These are phyloP conservation scores for Stigmatopora argus DNA, from an alignment of 2,113 vertebrate species.

Conservation along the genomic window DNA sequence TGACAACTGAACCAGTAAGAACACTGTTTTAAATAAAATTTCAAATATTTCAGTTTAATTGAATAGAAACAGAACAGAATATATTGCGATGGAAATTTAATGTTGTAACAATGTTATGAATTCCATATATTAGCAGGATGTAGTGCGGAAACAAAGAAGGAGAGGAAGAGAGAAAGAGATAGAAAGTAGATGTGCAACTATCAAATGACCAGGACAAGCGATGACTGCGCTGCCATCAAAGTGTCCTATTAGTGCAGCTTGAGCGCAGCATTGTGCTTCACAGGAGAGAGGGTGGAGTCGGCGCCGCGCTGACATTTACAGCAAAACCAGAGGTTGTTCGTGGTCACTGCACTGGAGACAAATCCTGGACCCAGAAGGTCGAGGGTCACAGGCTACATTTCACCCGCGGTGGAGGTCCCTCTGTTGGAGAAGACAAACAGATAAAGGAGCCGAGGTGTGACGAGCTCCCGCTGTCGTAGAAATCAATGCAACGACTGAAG, in stretches of 20 bases:
- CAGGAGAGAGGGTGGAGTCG: slow-evolving; percentile 49
- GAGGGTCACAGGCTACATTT: slow-evolving; percentile 63
- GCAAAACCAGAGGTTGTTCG: slow-evolving; percentile 66
- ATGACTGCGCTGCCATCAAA: slow-evolving; percentile 54
- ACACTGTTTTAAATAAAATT: neutral
- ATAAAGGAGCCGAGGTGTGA: slow-evolving; percentile 55
- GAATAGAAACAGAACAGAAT: neutral
- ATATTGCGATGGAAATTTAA: neutral
- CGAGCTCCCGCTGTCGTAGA: slow-evolving; percentile 42
- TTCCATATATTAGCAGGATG: neutral
- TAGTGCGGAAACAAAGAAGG: neutral
- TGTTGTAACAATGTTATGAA: neutral
- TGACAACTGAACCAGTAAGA: slow-evolving; percentile 1
- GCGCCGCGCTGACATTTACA: slow-evolving; percentile 68
- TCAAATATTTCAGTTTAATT: neutral
- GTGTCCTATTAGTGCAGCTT: slow-evolving; percentile 62
- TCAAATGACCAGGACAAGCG: slow-evolving; percentile 38
- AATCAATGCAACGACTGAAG: slow-evolving; percentile 45
- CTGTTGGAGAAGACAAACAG: slow-evolving; percentile 71
- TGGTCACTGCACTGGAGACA: slow-evolving; percentile 70
- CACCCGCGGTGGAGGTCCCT: slow-evolving; percentile 60
- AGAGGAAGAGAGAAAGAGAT: neutral
- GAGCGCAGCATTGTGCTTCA: slow-evolving; percentile 56
- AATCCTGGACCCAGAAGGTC: slow-evolving; percentile 58
- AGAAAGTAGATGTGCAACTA: slow-evolving; percentile 14